Conservation (phyloP, 1,140 invertebrate genomes). For the Druon quercuslanigerum region DNA sequence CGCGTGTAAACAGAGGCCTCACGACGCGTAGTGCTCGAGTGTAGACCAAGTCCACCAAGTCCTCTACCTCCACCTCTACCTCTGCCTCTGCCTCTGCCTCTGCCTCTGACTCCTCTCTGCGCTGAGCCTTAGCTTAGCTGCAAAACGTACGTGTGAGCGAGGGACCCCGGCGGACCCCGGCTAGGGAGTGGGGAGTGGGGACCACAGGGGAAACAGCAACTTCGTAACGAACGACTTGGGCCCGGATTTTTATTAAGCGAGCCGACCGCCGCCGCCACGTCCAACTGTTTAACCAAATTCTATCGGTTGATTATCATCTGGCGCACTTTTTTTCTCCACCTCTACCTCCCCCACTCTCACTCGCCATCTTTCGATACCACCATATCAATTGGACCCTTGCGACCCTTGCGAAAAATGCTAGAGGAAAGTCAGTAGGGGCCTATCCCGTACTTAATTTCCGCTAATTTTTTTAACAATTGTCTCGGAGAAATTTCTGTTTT, state of each 20-base stretch:
- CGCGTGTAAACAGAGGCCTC: conserved; percentile 51
- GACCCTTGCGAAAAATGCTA: not conserved
- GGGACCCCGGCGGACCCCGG: not conserved
- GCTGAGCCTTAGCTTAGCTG: no score
- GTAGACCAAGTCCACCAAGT: not conserved
- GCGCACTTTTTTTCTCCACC: conserved; percentile 16
- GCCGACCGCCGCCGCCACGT: conserved; percentile 54
- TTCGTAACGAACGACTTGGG: conserved; percentile 48
- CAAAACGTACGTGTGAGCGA: conserved; percentile 47
- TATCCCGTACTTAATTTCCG: no score
- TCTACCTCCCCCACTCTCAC: not conserved
- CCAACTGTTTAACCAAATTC: conserved; percentile 61
- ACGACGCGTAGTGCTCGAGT: conserved; percentile 34
- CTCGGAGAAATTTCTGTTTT: no score
- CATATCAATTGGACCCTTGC: conserved; percentile 5
- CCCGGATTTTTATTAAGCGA: conserved; percentile 56
- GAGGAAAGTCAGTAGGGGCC: no score
- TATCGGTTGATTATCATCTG: conserved; percentile 54
- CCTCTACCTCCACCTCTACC: conserved; percentile 39
- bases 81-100: conserved; percentile 34
- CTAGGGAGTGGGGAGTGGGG: not conserved
- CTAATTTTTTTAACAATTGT: no score
- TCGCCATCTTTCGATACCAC: not conserved
- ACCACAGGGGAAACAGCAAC: conserved; percentile 7
- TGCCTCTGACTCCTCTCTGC: not conserved